Conservation (phyloP, 2,113 vertebrate genomes). For the Cynopterus brachyotis region DNA sequence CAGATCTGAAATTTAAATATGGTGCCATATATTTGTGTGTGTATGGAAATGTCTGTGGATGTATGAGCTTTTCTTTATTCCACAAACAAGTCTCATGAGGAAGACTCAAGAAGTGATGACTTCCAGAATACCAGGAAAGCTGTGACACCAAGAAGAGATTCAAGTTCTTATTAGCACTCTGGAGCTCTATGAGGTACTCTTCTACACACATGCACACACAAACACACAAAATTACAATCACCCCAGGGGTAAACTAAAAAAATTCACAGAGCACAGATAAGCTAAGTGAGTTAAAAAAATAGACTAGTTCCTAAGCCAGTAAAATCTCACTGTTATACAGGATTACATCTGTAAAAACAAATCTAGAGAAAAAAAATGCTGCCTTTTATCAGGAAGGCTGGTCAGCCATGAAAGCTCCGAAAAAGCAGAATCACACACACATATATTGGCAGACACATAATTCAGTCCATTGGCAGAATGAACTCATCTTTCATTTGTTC, state of each 20-base stretch:
- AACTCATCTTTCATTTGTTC: slow-evolving; percentile 7
- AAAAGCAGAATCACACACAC: slow-evolving; percentile 36
- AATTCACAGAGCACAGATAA: neutral
- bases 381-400: neutral
- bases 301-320: neutral
- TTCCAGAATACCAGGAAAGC: slow-evolving; percentile 1
- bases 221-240: neutral
- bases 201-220: neutral
- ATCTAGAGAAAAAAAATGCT: neutral
- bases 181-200: neutral
- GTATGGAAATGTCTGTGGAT: neutral
- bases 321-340: neutral
- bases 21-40: neutral
- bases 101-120: neutral
- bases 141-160: slow-evolving; percentile 1
- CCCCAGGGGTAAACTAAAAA: slow-evolving; percentile 26
- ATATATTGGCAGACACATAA: neutral
- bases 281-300: slow-evolving; percentile 38
- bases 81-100: neutral
- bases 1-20: slow-evolving; percentile 2
- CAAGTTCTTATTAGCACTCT: neutral
- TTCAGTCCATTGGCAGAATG: neutral
- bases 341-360: neutral
- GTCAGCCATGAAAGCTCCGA: neutral
- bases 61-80: neutral